These are phyloP conservation scores for Trichopria drosophilae DNA, from an alignment of 2,888 invertebrate genomes.

Conservation along the genomic window DNA sequence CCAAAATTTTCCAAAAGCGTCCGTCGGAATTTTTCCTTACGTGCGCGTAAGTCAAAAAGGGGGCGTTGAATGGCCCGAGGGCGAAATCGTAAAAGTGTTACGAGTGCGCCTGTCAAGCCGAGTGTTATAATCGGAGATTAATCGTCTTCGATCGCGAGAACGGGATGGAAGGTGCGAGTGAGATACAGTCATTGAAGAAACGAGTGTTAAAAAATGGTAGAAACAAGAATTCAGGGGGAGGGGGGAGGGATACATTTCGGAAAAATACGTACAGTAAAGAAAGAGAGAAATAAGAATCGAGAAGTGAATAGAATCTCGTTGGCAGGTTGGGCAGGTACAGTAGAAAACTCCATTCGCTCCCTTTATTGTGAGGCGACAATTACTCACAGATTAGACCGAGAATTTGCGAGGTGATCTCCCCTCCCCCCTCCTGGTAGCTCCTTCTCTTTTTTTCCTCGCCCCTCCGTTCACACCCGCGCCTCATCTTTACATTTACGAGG, in stretches of 20 bases:
- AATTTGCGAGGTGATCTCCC: conserved; percentile 49
- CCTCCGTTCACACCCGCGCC: conserved; percentile 27
- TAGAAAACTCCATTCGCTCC: conserved; percentile 38
- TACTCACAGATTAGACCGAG: conserved; percentile 56
- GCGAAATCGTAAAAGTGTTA: conserved; percentile 52
- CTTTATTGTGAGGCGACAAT: conserved; percentile 50
- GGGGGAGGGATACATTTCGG: conserved; percentile 33
- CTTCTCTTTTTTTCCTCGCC: conserved; percentile 4
- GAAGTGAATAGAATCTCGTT: conserved; percentile 21
- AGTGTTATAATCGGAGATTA: conserved; percentile 57
- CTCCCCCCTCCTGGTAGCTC: too few relatives aligned
- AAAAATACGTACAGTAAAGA: conserved; percentile 40
- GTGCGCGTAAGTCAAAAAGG: too few relatives aligned
- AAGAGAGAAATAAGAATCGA: conserved; percentile 25
- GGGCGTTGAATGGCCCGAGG: too few relatives aligned
- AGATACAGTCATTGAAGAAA: conserved; percentile 15
- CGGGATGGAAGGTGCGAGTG: conserved; percentile 32
- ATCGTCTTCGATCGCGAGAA: conserved; percentile 46
- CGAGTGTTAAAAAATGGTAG: conserved; percentile 13
- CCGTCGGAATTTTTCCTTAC: too few relatives aligned
- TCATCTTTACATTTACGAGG: conserved; percentile 49
- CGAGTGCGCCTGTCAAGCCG: conserved; percentile 51
- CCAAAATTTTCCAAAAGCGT: too few relatives aligned
- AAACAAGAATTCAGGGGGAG: too few relatives aligned
- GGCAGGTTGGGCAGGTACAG: conserved; percentile 43